Conservation (phyloP, 2,797 vertebrate species). For the Chiloscyllium punctatum region DNA sequence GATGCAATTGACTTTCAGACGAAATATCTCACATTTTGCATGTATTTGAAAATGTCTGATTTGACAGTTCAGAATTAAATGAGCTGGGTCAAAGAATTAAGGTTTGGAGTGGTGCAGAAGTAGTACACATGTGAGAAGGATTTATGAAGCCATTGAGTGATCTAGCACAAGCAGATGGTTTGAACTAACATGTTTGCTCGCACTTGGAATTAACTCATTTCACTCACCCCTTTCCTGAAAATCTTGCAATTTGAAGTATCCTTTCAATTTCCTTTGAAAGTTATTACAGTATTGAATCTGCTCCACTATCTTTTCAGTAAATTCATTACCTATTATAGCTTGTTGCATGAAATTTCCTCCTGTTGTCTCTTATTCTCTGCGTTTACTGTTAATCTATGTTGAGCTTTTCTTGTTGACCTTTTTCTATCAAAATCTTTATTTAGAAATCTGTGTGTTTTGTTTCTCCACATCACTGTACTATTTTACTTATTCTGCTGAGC, state of each 20-base stretch:
- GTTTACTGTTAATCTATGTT: not conserved
- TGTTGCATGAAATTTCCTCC: not conserved
- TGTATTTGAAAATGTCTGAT: not conserved
- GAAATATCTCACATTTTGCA: not conserved
- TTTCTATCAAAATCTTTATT: not conserved
- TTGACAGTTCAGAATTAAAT: not conserved
- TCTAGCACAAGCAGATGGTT: not conserved
- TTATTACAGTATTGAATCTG: not conserved
- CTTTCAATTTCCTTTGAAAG: not conserved
- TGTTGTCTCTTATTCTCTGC: not conserved
- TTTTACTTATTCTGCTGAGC: not conserved
- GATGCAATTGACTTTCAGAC: not conserved
- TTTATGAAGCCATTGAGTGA: not conserved
- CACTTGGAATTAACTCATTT: not conserved
- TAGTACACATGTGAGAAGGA: not conserved
- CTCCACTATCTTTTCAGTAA: not conserved
- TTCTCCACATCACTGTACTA: not conserved
- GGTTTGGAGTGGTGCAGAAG: not conserved
- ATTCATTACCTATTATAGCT: not conserved
- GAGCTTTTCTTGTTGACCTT: not conserved
- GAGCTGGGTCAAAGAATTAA: not conserved
- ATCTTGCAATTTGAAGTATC: not conserved
- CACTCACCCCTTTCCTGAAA: not conserved
- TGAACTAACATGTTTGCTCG: not conserved
- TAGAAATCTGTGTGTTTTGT: not conserved